These are phyloP conservation scores for Caenorhabditis tropicalis DNA, from an alignment of 1,140 invertebrate species.

Conservation along the genomic window DNA sequence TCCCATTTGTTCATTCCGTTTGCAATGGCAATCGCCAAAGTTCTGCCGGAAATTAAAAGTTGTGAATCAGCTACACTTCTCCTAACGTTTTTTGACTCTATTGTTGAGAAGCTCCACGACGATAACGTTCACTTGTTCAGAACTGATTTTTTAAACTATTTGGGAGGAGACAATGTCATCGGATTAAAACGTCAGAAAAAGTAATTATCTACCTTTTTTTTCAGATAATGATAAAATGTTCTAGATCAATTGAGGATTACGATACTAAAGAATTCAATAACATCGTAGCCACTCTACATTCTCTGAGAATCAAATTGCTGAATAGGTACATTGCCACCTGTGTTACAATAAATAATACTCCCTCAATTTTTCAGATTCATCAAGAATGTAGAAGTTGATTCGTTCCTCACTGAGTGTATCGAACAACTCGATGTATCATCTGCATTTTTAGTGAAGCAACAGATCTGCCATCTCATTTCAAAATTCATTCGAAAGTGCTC, in stretches of 20 bases:
- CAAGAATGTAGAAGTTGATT: not conserved
- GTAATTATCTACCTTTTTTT: not conserved
- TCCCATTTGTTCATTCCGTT: not conserved
- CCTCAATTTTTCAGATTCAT: not conserved
- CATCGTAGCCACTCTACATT: not conserved
- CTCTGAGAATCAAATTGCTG: not conserved
- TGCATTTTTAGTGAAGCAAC: not conserved
- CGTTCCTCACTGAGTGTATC: not conserved
- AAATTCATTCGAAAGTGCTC: not conserved
- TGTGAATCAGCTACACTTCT: not conserved
- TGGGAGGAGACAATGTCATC: not conserved
- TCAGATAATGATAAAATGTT: not conserved
- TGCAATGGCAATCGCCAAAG: not conserved
- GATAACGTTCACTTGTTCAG: not conserved
- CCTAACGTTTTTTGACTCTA: not conserved
- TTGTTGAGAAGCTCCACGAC: not conserved
- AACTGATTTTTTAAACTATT: not conserved
- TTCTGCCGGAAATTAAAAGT: not conserved
- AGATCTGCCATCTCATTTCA: not conserved
- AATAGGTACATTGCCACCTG: not conserved
- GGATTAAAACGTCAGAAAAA: not conserved
- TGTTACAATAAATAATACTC: not conserved
- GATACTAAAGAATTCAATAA: conserved; percentile 3
- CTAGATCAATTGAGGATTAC: not conserved
- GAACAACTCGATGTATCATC: not conserved